Base-by-base conservation (phyloP, 1,140 invertebrate species). In the Cheumatopsyche charites region DNA sequence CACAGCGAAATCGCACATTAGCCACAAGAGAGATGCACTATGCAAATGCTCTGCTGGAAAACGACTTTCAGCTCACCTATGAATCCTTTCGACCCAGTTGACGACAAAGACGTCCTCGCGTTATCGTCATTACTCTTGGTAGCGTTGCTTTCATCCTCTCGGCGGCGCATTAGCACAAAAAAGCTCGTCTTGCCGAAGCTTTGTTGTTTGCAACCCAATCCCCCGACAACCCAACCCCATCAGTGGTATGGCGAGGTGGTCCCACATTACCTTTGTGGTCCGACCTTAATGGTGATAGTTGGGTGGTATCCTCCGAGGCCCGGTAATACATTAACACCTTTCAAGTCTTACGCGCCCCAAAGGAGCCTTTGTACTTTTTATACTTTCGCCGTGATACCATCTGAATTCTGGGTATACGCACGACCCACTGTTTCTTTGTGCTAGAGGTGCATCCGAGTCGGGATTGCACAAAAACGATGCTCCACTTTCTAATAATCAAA, bases 291-390 rank as follows among this genome's bases (percentile, higher is more conserved):
- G 70, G 73, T 43, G 69, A 74, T 72, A 74, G 73, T 74, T 65
- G 70, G 66, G 69, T 70, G 55, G 55, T 17, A 36, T 70, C 68
- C 68, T 61, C 63, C n/a, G 43, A 55, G 45, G 11, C 55, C 19
- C 70, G 63, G 74, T 71, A 75, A 75, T 75, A 75, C 74, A 75
- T 75, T 75, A 75, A 73, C 74, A 75, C 74, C 74, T 75, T 70
- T 73, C 74, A 73, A 43, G 67, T 43, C 74, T 66, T 62, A 62
- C 71, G 71, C 65, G 58, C 52, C 71, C 74, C 67, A 70, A 75
- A 75, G 70, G 70, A 36, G 49, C 71, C 74, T 75, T 75, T 75
- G 71, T 75, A 73, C 70, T 74, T 74, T 74, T 74, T 71, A 62
- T 63, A 74, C 70, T 67, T 36, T 72, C 71, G 36, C 52, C 45